Percentiles rank a stretch among this genome's conserved stretches.
phyloP scores from a whole-genome alignment of 2,113 vertebrate genomes.

The Entomyzon cyanotis region DNA sequence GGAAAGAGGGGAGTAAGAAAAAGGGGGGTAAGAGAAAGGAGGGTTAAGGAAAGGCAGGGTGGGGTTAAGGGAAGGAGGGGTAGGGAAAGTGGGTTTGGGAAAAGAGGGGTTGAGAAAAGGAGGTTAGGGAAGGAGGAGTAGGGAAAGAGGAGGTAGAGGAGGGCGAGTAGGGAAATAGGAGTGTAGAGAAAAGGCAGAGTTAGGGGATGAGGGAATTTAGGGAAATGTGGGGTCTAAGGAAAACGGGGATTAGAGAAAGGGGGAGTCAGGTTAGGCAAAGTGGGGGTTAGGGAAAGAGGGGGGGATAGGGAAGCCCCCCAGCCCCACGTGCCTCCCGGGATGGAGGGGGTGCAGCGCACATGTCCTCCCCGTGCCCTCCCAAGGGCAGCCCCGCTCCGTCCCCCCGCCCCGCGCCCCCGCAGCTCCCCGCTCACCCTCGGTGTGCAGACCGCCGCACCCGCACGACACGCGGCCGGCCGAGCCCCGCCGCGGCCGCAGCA shows the following conservation, averaged over 20 bases:
- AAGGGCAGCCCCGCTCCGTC: neutral
- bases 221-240: neutral
- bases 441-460: conserved; percentile 87
- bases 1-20: neutral
- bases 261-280: neutral
- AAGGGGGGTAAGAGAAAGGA: no score
- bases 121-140: no score
- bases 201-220: no score
- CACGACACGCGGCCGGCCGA: conserved; percentile 76
- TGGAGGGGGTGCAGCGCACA: neutral
- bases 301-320: no score
- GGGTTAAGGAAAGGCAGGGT: neutral
- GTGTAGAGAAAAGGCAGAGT: neutral
- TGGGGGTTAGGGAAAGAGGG: no score
- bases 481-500: conserved; percentile 52
- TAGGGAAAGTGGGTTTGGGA: neutral
- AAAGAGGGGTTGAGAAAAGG: neutral
- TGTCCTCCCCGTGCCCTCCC: neutral
- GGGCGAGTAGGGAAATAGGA: neutral
- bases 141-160: neutral
- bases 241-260: neutral
- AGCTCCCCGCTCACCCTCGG: conserved; percentile 79
- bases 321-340: neutral
- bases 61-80: neutral
- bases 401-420: neutral